Evolutionary conservation across 2,113 vertebrate genomes (phyloP), one percentile per base, ranked within the genome.

Genomic region (Zootoca vivipara): DNA sequence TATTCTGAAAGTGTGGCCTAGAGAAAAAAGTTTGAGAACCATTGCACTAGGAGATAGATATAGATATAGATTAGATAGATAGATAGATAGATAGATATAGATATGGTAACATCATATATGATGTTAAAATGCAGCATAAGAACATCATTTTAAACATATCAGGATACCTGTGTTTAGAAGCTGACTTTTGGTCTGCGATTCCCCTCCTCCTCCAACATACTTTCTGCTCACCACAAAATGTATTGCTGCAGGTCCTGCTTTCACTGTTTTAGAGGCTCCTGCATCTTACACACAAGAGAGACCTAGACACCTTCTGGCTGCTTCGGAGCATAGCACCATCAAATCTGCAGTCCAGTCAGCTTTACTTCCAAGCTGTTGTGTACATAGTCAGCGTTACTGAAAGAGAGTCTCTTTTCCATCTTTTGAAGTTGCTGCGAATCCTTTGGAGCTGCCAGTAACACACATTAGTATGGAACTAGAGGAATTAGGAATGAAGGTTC

Each of bases 281-380:
- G 40, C 0, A n/a, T 22, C 1, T 56, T 5, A 1, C 22, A 2
- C 10, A 28, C 5, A 8, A 81, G 46, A 87, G 56, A 82, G 52
- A 82, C 91, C 95, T 95, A 92, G 94, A 94, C 94, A 94, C 90
- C 94, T 96, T 90, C 94, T 94, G 95, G 95, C 69, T 92, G 91
- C 42, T 78, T 73, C 62, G 5, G 74, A 62, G 15, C 64, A 95
- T 78, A 94, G 75, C 91, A 92, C 84, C 88, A 83, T 94, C 86
- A 58, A 5, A 83, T 65, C 75, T 79, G 28, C 87, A 74, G 15
- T 18, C 79, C 78, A 46, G 24, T 72, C 6, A 67, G 18, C 52
- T 70, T 42, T 88, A 90, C 74, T 75, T 87, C 52, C 3, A 84
- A 33, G 75, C 46, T 89, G 42, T 81, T 62, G 26, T 78, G 85